These are phyloP conservation scores for Cololabis saira DNA, from an alignment of 2,113 vertebrate species.

Conservation along the genomic window DNA sequence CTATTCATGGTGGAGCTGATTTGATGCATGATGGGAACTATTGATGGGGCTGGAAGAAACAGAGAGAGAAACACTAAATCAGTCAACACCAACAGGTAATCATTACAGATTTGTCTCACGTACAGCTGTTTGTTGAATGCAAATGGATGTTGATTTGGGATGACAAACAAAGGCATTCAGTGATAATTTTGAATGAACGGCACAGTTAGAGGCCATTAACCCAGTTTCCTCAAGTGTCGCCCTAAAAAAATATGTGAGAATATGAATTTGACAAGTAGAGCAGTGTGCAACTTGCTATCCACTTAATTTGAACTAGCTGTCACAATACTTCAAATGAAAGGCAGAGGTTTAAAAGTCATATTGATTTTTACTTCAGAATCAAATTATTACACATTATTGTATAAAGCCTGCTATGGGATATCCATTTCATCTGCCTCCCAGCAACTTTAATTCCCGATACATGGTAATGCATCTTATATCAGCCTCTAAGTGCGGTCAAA, in stretches of 20 bases:
- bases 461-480: not conserved
- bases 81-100: constrained; percentile 5
- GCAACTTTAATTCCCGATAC: not conserved
- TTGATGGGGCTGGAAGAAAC: constrained; percentile 89
- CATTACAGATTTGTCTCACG: not conserved
- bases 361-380: constrained; percentile 6
- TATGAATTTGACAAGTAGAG: constrained; percentile 4
- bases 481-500: not conserved
- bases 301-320: constrained; percentile 1
- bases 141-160: not conserved
- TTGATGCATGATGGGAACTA: constrained; percentile 98
- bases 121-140: not conserved
- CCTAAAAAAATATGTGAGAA: not conserved
- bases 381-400: not conserved
- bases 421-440: not conserved
- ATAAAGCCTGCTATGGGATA: not conserved
- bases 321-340: not conserved
- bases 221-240: not conserved
- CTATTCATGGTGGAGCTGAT: constrained; percentile 98
- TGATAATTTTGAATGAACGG: not conserved
- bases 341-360: not conserved
- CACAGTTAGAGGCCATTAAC: not conserved
- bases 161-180: not conserved
- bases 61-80: constrained; percentile 50
- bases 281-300: not conserved